Evolutionary conservation across 2,113 vertebrate species (phyloP).

Genomic region (Pseudopipra pipra): DNA sequence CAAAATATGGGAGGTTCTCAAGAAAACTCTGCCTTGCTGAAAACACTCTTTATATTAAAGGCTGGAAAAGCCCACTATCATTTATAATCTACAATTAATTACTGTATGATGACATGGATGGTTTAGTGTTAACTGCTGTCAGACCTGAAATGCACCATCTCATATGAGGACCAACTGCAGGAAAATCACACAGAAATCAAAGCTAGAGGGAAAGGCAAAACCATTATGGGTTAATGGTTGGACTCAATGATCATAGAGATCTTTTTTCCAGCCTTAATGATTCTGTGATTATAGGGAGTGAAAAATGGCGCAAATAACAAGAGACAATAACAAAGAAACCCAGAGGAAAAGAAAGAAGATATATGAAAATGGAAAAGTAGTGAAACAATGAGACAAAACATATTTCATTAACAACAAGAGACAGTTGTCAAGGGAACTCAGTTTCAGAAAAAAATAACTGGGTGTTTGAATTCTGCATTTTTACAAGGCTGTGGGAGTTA

Average conservation of each 20-base stretch:
- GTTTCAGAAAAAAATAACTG: background rate
- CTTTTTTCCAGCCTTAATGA: background rate
- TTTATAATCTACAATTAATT: background rate
- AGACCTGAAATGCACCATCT: background rate
- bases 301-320: background rate
- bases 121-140: background rate
- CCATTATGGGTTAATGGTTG: background rate
- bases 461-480: background rate
- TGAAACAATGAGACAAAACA: background rate
- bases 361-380: background rate
- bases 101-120: background rate
- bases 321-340: background rate
- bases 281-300: background rate
- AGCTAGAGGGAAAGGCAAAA: background rate
- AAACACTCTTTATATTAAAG: background rate
- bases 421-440: background rate
- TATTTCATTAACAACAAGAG: background rate
- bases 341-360: background rate
- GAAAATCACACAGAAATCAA: background rate
- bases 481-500: background rate
- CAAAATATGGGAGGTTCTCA: background rate
- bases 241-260: background rate
- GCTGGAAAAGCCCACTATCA: background rate
- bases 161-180: background rate
- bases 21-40: background rate